Evolutionary conservation across 2,888 invertebrate species (phyloP), one percentile per base, ranked within the genome.

Genomic region (Epistrophella euchroma): DNA sequence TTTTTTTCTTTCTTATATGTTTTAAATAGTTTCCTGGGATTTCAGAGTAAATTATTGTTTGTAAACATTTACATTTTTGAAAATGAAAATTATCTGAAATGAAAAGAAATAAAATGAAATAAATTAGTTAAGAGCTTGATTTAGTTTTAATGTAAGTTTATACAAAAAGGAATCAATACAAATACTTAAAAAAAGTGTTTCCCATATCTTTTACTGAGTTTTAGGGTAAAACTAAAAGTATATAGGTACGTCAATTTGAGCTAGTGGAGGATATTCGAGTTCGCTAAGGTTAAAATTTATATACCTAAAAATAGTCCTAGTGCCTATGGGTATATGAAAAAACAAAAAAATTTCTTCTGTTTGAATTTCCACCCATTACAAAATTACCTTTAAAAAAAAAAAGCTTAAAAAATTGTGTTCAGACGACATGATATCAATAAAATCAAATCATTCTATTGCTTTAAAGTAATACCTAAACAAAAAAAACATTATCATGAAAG

Each of bases 11-110:
- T 10, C 28, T 19, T 72, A 11, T 60, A 11, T 40, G 25, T 32
- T 28, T n/a, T n/a, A 3, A 6, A 15, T 6, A 58, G 3, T 37
- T 60, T 3, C 37, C 3, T 1, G 13, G 37, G 19, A 3, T 58
- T 19, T 19, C 3, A 3, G 10, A 2, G 17, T 56, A 32, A 32
- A 56, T 64, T 6, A 52, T 28, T 13, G 15, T 25, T 52, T 15
- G 1, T 11, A 13, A 19, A 1, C 55, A 4, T 47, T 79, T 19
- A 72, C 70, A 80, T 76, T 64, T 64, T 28, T 52, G 47, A 9
- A 37, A 56, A 64, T 55, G 47, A 17, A 35, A 56, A 13, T 32
- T 64, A 71, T 71, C 81, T 81, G 76, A 71, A 81, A 81, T 32
- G 15, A 32, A 50, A 50, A 11, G 28, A 43, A n/a, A 52, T 4